Evolutionary conservation across 2,797 vertebrate genomes (phyloP).

Genomic region (Hippoglossus hippoglossus): DNA sequence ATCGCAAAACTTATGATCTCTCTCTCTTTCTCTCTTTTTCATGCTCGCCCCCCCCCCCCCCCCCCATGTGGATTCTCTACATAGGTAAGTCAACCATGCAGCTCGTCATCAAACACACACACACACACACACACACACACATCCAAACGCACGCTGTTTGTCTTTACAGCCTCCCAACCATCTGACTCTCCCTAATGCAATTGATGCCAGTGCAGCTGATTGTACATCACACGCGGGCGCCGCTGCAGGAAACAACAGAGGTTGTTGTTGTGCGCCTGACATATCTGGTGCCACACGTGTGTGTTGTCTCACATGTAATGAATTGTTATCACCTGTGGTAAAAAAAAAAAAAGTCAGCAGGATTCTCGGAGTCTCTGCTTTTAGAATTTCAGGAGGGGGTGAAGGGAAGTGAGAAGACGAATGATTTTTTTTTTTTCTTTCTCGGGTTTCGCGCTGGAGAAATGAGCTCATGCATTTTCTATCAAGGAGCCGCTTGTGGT

Average conservation of each 20-base stretch:
- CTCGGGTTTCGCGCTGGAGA: background rate
- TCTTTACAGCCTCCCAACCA: constrained; percentile 29
- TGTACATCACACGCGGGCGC: too few relatives aligned
- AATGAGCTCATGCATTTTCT: constrained; percentile 37
- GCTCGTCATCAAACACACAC: background rate
- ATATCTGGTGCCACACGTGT: constrained; percentile 3
- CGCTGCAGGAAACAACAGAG: too few relatives aligned
- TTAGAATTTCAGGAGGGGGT: background rate
- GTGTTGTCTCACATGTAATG: constrained; percentile 42
- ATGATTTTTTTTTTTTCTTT: constrained; percentile 5
- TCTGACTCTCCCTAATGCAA: constrained; percentile 31
- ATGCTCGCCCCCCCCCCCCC: constrained; percentile 29
- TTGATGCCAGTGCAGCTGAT: constrained; percentile 33
- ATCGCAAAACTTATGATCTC: constrained; percentile 44
- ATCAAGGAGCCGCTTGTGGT: constrained; percentile 3
- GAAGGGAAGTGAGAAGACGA: constrained; percentile 2
- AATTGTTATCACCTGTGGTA: constrained; percentile 40
- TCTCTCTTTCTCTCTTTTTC: constrained; percentile 50
- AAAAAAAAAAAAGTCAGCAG: background rate
- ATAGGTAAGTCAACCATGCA: constrained; percentile 70
- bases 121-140: constrained; percentile 23
- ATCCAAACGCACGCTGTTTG: constrained; percentile 9
- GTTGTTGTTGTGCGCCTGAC: background rate
- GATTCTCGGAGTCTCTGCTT: constrained; percentile 16
- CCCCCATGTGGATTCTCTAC: constrained; percentile 44